These are phyloP conservation scores for Orchestia grillus DNA, from an alignment of 1,140 invertebrate species.

Conservation along the genomic window DNA sequence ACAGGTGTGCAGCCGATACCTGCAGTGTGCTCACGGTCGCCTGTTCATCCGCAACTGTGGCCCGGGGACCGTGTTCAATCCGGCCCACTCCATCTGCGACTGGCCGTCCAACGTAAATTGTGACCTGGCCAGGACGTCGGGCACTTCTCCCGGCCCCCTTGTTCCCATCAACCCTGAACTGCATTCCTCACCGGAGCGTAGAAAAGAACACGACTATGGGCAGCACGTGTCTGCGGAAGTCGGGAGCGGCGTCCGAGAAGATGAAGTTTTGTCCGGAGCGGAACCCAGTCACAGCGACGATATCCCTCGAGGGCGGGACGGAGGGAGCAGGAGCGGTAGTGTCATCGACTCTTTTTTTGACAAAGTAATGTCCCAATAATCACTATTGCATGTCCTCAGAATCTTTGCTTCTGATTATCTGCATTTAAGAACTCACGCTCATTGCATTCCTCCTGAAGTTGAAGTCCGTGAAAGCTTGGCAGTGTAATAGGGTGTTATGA, in stretches of 20 bases:
- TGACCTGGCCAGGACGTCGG: background rate
- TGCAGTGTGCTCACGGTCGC: conserved; percentile 64
- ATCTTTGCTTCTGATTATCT: background rate
- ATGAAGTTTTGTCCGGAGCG: too few relatives aligned
- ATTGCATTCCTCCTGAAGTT: background rate
- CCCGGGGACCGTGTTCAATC: conserved; percentile 68
- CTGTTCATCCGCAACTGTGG: conserved; percentile 67
- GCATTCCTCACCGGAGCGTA: background rate
- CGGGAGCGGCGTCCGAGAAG: too few relatives aligned
- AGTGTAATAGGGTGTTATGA: background rate
- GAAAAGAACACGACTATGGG: background rate
- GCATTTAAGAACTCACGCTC: background rate
- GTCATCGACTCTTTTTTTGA: conserved; percentile 15
- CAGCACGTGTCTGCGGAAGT: background rate
- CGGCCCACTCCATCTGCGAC: conserved; percentile 67
- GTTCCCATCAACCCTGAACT: background rate
- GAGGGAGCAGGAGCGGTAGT: background rate
- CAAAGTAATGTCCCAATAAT: background rate
- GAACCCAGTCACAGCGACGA: background rate
- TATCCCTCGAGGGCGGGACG: background rate
- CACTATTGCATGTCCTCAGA: background rate
- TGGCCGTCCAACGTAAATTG: conserved; percentile 68
- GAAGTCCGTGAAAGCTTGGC: background rate
- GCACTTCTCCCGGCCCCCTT: background rate
- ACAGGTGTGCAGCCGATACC: conserved; percentile 48